Percentiles rank a stretch among this genome's conserved stretches.
phyloP scores from a whole-genome alignment of 2,113 vertebrate genomes.

The Hippocampus mohnikei region DNA sequence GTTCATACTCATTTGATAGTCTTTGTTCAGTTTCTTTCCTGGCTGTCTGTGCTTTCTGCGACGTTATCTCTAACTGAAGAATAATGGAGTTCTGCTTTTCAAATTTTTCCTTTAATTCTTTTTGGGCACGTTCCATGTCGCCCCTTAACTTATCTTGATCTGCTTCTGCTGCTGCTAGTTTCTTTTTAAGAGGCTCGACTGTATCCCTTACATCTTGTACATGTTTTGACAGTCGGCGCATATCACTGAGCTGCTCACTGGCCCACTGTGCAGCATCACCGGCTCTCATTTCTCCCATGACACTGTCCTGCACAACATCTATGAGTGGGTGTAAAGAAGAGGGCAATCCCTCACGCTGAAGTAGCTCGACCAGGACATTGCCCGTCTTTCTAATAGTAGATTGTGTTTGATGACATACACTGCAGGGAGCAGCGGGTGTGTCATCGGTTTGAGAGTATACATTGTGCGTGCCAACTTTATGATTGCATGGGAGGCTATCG shows the following conservation, averaged over 20 bases:
- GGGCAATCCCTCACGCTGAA: constrained; percentile 82
- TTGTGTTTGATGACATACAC: constrained; percentile 73
- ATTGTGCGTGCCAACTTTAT: constrained; percentile 32
- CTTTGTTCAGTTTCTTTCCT: constrained; percentile 51
- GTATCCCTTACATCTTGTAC: constrained; percentile 74
- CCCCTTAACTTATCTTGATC: constrained; percentile 65
- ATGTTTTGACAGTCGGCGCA: constrained; percentile 78
- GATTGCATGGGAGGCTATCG: neutral
- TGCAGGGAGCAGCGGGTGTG: constrained; percentile 71
- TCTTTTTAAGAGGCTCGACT: constrained; percentile 70
- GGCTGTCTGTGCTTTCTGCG: constrained; percentile 57
- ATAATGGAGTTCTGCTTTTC: constrained; percentile 53
- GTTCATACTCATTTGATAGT: constrained; percentile 68
- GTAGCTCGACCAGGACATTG: constrained; percentile 72
- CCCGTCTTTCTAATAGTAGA: constrained; percentile 73
- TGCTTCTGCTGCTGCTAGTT: constrained; percentile 60
- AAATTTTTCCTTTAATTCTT: constrained; percentile 61
- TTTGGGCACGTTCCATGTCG: constrained; percentile 58
- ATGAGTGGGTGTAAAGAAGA: constrained; percentile 79
- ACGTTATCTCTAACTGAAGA: constrained; percentile 64
- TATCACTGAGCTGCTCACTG: constrained; percentile 79
- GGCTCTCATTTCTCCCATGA: constrained; percentile 68
- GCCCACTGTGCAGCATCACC: constrained; percentile 81
- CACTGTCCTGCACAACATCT: constrained; percentile 63
- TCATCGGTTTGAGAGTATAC: constrained; percentile 68